Base-by-base conservation (phyloP, 1,140 invertebrate species). In the Polypedilum vanderplanki region DNA sequence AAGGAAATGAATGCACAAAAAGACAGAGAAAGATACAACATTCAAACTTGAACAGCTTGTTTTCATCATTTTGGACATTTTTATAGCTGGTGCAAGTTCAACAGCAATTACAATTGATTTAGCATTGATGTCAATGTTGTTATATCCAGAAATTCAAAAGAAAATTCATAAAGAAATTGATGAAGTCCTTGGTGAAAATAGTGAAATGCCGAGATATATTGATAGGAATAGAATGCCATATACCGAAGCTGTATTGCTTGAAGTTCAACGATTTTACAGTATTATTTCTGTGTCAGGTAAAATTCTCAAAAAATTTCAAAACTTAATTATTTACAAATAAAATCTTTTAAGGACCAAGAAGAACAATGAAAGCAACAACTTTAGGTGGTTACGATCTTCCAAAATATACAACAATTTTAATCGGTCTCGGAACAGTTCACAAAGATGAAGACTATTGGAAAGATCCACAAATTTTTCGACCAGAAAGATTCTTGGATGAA, bases 71-170 rank as follows among this genome's bases (percentile, higher is more conserved):
- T 78, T 91, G 9, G 91, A 92, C 79, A 82, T 92, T 3, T 88
- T 93, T 74, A 87, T 92, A 76, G 91, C 89, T 2, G 91, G 90
- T 7, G 86, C 86, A 0, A 85, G 87, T 75, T 94, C 92, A 0
- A 94, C 92, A 0, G 87, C 90, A 64, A 88, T 86, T 40, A 88
- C 89, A 0, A 78, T 95, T 4, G 87, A 89, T 76, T 91, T 93
- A 82, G 85, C 88, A 0, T 83, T 95, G 40, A 83, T 93, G 57
- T 84, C 87, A 17, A 87, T 92, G 78, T 80, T 90, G 0, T 80
- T 89, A 67, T 81, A 91, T 76, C 86, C 86, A 75, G 85, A 90
- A 18, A 82, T 92, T 1, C 93, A 95, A 80, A 77, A 83, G 0
- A 87, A 87, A 78, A 80, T 93, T 0, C 87, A 88, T 20, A 77